Conservation (phyloP, 2,797 vertebrate genomes). For the Phyllotis vaccarum region DNA sequence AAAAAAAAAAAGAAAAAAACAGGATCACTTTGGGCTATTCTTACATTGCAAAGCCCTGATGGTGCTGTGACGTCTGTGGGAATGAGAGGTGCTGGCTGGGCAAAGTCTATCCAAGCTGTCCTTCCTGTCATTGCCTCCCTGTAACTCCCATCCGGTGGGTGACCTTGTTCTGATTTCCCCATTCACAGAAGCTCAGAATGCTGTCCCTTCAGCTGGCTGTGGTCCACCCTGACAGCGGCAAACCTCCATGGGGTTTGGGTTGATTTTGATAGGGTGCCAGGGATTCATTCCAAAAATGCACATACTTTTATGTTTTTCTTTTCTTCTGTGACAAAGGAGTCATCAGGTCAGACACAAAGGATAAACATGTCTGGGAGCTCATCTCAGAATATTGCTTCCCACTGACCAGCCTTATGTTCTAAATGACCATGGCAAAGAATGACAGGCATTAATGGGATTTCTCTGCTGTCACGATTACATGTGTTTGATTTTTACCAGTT, state of each 20-base stretch:
- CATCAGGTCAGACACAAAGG: conserved; percentile 1
- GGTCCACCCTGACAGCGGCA: conserved; percentile 32
- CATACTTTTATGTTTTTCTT: neutral
- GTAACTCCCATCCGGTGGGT: neutral
- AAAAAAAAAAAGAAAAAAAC: neutral
- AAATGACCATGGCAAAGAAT: neutral
- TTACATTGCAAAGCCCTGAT: neutral
- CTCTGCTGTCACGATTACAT: neutral
- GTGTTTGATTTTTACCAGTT: conserved; percentile 9
- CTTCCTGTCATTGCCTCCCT: neutral
- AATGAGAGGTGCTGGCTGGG: neutral
- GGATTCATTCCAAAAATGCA: conserved; percentile 46
- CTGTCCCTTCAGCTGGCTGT: conserved; percentile 4
- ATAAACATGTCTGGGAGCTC: conserved; percentile 29
- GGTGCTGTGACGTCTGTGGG: neutral
- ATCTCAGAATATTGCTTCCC: conserved; percentile 14
- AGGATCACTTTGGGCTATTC: conserved; percentile 24
- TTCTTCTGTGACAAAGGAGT: conserved; percentile 19
- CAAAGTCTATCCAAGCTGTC: neutral
- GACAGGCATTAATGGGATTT: neutral
- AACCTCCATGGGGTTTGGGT: conserved; percentile 21
- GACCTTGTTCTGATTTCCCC: neutral
- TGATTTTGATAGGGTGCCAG: conserved; percentile 61
- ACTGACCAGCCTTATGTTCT: conserved; percentile 13
- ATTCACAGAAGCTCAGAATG: neutral